A percentile compares a stretch with the other conserved stretches of the same genome.
Conservation (phyloP, 2,113 vertebrate genomes). For the Montifringilla adamsi region DNA sequence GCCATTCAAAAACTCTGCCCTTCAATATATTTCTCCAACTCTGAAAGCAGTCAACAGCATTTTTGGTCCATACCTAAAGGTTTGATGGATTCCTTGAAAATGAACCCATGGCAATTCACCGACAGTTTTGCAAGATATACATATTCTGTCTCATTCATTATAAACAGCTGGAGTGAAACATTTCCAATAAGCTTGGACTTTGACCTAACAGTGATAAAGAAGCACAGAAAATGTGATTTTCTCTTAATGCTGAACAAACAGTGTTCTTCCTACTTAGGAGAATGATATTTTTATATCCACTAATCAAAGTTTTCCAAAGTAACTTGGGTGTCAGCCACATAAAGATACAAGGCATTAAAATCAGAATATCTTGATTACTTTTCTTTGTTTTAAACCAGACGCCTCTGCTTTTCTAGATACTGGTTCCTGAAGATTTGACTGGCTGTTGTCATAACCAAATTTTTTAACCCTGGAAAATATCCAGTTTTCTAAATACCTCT, state of each 20-base stretch:
- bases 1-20: background rate
- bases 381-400: background rate
- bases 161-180: background rate
- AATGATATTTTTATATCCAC: background rate
- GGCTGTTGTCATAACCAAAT: background rate
- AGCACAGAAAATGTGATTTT: background rate
- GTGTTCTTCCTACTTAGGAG: background rate
- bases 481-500: background rate
- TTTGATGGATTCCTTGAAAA: background rate
- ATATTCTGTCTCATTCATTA: background rate
- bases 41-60: background rate
- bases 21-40: background rate
- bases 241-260: background rate
- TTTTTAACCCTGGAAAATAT: background rate
- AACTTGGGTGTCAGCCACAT: background rate
- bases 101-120: background rate
- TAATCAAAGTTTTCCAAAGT: background rate
- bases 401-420: background rate
- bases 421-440: background rate
- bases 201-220: background rate
- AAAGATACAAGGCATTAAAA: background rate
- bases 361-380: background rate
- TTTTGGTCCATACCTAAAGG: background rate
- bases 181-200: background rate
- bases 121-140: background rate